Base-by-base conservation (phyloP, 2,888 invertebrate genomes). In the Synanthedon vespiformis region DNA sequence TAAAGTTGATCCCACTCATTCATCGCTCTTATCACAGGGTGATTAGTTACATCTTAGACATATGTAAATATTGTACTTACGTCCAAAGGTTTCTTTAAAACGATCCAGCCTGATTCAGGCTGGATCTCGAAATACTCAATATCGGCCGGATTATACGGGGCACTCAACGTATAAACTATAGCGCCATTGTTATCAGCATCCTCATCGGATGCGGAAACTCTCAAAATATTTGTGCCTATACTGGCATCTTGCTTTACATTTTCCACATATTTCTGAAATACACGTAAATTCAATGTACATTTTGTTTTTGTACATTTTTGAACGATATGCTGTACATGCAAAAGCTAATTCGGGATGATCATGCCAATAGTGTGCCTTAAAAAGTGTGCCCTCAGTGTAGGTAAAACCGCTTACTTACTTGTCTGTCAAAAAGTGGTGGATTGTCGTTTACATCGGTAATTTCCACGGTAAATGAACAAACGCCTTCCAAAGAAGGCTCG, bases 381-480 rank as follows among this genome's bases (percentile, higher is more conserved):
- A 16, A 14, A n/a, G n/a, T n/a, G n/a, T n/a, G n/a, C n/a, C n/a
- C n/a, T n/a, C n/a, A n/a, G n/a, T n/a, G n/a, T n/a, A 18, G 18
- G 10, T 18, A 48, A 2, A 8, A 48, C 18, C 48, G 18, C 13
- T 12, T 61, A 65, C 85, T 87, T 89, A 96, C 96, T 92, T 97
- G 97, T 89, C 97, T 90, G 86, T 97, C 97, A 80, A 97, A 97
- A 52, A 97, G 85, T 8, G 97, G 97, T 6, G 97, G 96, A 81
- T 98, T 98, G 77, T 99, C 99, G 73, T 99, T 99, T 49, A 97
- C 96, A 78, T 99, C 99, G 1, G 96, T 96, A 52, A 99, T 97
- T 88, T 97, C 97, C 50, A 98, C 98, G 13, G 97, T 97, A 77
- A 99, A 99, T 6, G 98, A 98, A 80, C 99, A 99, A 61, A 98